Base-by-base conservation (phyloP, 2,888 invertebrate species). In the Belgica antarctica region DNA sequence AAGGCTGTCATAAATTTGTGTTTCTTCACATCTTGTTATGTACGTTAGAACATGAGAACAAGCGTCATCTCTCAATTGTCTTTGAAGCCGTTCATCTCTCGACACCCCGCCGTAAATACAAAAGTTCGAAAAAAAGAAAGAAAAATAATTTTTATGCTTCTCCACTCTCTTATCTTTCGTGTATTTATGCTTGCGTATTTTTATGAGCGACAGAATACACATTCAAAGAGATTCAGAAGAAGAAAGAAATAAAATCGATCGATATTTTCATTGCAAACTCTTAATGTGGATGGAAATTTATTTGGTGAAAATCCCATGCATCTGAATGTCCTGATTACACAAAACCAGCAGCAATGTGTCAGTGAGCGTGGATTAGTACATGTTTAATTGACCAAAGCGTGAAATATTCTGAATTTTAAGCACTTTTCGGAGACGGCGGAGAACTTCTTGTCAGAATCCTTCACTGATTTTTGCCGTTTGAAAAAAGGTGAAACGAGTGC, bases 151-250 rank as follows among this genome's bases (percentile, higher is more conserved):
- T 62, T 62, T 31, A 31, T 62, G 17, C 17, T 17, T 27, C 59
- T 27, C 59, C n/a, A 59, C 62, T 62, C 62, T 62, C 65, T 47
- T 47, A 47, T 19, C 59, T 59, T 15, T 59, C 59, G 27, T 47
- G 28, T 65, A 25, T 65, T 65, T 65, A 65, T 65, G 65, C 47
- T 65, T 65, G 65, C 47, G 65, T 65, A 65, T 65, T 65, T 61
- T 65, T 65, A 65, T 65, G 65, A 65, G 65, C 65, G 65, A 47
- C 65, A 46, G 65, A 65, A 65, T 65, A 65, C 47, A 65, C 65
- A 65, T 65, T n/a, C n/a, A 65, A 65, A 65, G 65, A 65, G 65
- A 65, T 65, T 65, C 24, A 59, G 62, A 31, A 62, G 22, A 61
- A 31, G n/a, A 15, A 46, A 31, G n/a, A n/a, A n/a, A 25, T 27